phyloP scores from a whole-genome alignment of 2,797 vertebrate genomes.

The Ctenosaura bakeri region DNA sequence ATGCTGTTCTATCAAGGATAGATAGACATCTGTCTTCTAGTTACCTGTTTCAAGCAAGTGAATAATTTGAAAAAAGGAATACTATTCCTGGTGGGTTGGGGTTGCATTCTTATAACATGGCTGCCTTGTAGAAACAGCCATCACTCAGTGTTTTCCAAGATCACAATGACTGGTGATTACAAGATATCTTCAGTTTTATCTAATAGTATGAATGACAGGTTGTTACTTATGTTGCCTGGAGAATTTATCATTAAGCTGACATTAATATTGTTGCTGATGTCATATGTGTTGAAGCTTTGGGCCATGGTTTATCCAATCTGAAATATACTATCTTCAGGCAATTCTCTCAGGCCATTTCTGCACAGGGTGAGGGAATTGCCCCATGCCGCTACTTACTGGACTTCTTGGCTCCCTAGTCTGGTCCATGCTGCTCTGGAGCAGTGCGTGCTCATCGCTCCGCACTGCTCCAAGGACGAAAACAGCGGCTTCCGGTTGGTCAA shows the following conservation, averaged over 20 bases:
- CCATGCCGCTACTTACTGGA: too few species aligned
- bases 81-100: background rate
- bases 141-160: background rate
- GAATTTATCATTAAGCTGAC: background rate
- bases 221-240: background rate
- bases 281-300: too few species aligned
- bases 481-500: too few species aligned
- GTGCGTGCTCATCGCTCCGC: too few species aligned
- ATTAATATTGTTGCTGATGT: background rate
- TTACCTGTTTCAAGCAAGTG: background rate
- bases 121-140: background rate
- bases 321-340: background rate
- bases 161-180: background rate
- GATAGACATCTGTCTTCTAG: background rate
- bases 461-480: too few species aligned
- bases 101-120: background rate
- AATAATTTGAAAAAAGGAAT: background rate
- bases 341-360: too few species aligned
- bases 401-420: too few species aligned
- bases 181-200: background rate
- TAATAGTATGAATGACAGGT: background rate
- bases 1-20: background rate
- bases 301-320: background rate
- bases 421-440: too few species aligned
- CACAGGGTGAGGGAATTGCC: too few species aligned